A percentile compares a stretch with the other conserved stretches of the same genome.
Evolutionary conservation across 1,140 invertebrate genomes (phyloP).

Genomic region (Anoplolepis gracilipes): DNA sequence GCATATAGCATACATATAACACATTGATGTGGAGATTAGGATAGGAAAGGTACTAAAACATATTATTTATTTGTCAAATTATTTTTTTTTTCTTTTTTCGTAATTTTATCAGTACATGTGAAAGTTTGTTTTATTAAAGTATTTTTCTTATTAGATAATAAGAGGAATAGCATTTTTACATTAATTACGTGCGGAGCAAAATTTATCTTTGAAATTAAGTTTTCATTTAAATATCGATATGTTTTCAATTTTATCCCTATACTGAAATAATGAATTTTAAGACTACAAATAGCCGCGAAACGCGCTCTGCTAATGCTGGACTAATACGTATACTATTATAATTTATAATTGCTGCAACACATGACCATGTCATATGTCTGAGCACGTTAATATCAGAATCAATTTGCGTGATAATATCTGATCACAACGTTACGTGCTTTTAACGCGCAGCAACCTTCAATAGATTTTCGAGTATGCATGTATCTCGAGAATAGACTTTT

Average conservation of each 20-base stretch:
- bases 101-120: not conserved
- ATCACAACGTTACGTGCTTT: not conserved
- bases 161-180: not conserved
- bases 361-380: not conserved
- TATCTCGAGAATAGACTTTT: too few relatives aligned
- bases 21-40: not conserved
- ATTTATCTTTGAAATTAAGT: not conserved
- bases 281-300: not conserved
- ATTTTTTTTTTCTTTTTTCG: not conserved
- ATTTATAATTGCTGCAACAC: constrained; percentile 13
- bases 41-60: not conserved
- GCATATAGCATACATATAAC: not conserved
- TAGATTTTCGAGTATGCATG: not conserved
- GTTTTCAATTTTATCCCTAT: not conserved
- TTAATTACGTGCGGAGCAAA: not conserved
- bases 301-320: not conserved
- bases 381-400: not conserved
- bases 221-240: not conserved
- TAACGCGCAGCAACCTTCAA: not conserved
- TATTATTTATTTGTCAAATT: not conserved
- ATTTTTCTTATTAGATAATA: not conserved
- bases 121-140: not conserved
- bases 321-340: constrained; percentile 4
- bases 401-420: constrained; percentile 40
- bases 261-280: not conserved